Evolutionary conservation across 1,140 invertebrate genomes (phyloP).

Genomic region (Thaumetopoea pityocampa): DNA sequence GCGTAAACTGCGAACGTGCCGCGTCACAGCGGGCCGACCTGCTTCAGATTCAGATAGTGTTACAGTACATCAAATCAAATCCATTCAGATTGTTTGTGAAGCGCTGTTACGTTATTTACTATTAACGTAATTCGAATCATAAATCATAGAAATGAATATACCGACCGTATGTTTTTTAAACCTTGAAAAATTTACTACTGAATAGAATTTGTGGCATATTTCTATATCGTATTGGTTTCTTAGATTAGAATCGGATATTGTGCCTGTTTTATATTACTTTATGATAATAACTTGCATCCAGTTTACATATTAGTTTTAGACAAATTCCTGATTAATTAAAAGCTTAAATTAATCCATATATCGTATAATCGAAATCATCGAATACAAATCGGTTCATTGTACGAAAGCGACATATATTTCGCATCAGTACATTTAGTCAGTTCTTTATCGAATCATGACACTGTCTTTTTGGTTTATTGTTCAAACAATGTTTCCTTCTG

Average conservation of each 20-base stretch:
- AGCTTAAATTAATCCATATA: too few relatives aligned
- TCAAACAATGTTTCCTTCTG: constrained; percentile 67
- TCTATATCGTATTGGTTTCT: too few relatives aligned
- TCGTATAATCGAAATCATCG: too few relatives aligned
- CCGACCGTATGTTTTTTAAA: constrained; percentile 1
- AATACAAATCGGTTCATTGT: too few relatives aligned
- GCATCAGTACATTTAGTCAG: constrained; percentile 21
- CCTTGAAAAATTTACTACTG: not conserved
- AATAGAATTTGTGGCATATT: too few relatives aligned
- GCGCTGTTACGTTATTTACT: constrained; percentile 12
- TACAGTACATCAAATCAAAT: constrained; percentile 47
- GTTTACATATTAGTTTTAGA: too few relatives aligned
- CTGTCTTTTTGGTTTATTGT: constrained; percentile 52
- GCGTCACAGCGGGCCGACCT: constrained; percentile 47
- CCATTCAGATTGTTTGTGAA: constrained; percentile 9
- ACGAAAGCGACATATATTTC: constrained; percentile 21
- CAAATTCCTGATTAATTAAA: too few relatives aligned
- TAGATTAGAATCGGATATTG: too few relatives aligned
- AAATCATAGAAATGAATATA: constrained; percentile 13
- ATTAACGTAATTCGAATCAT: constrained; percentile 8
- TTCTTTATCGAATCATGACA: constrained; percentile 46
- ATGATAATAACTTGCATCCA: too few relatives aligned
- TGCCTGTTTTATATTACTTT: too few relatives aligned
- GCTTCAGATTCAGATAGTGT: constrained; percentile 65
- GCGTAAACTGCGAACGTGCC: constrained; percentile 58